Conservation (phyloP, 2,797 vertebrate species). For the Halcyon chelicuti region DNA sequence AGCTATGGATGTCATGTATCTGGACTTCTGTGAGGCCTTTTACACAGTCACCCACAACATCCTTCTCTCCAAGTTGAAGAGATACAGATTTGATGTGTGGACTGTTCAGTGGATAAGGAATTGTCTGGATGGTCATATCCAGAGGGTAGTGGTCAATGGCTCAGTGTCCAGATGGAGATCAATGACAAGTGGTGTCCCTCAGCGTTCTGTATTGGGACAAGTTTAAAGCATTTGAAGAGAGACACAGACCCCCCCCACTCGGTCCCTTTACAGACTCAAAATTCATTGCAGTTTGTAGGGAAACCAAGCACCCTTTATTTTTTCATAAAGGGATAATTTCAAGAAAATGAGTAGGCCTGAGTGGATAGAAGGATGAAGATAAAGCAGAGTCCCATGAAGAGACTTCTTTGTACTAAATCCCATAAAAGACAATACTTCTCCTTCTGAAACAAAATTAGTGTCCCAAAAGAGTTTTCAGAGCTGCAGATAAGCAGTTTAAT, state of each 20-base stretch:
- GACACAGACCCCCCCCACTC: no score
- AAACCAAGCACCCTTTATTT: neutral
- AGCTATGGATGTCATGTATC: no score
- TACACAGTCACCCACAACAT: no score
- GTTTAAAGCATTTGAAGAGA: neutral
- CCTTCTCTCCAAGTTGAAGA: no score
- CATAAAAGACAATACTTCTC: neutral
- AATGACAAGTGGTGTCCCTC: no score
- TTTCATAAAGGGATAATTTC: neutral
- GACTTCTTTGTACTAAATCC: neutral
- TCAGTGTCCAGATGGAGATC: no score
- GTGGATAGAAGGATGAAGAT: neutral
- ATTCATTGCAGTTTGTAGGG: neutral
- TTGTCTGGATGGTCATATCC: no score
- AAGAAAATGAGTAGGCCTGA: neutral
- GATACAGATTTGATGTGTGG: no score
- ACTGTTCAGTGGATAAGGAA: no score
- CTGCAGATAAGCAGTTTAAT: neutral
- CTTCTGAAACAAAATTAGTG: neutral
- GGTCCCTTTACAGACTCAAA: neutral
- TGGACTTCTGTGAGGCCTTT: no score
- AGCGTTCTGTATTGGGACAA: no score
- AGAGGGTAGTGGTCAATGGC: no score
- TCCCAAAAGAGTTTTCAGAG: neutral
- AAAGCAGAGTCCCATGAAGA: neutral